Evolutionary conservation across 2,113 vertebrate species (phyloP).

Genomic region (Callipepla californica): DNA sequence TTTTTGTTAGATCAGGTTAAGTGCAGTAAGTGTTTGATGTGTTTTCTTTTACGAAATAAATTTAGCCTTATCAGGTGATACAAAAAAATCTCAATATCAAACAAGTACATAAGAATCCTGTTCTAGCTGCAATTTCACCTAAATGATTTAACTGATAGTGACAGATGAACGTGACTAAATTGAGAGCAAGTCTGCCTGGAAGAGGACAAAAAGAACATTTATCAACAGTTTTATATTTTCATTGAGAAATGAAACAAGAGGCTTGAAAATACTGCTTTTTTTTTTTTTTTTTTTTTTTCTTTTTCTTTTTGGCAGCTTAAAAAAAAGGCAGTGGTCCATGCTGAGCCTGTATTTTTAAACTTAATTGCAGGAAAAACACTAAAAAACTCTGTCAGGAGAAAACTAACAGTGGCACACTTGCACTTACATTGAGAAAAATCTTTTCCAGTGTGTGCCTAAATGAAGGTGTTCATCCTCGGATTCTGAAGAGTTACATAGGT

Average conservation of each 20-base stretch:
- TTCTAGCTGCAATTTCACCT: background rate
- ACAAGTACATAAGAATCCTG: background rate
- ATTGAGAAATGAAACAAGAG: background rate
- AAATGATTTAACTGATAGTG: background rate
- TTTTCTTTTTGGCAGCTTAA: background rate
- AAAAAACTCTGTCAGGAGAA: background rate
- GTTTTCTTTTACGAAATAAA: constrained; percentile 3
- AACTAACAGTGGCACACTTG: background rate
- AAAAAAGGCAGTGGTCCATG: background rate
- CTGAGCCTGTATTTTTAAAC: background rate
- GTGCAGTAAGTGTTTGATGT: constrained; percentile 1
- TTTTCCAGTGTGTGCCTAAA: background rate
- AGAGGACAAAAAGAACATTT: background rate
- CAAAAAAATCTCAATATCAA: constrained; percentile 14
- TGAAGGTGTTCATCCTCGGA: background rate
- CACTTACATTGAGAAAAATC: constrained; percentile 2
- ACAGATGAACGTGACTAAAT: background rate
- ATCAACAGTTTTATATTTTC: background rate
- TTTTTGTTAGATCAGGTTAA: constrained; percentile 35
- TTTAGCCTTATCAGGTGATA: background rate
- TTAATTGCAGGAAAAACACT: background rate
- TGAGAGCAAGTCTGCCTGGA: constrained; percentile 4
- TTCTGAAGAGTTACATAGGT: background rate
- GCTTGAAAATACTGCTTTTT: background rate
- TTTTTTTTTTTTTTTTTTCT: background rate